Base-by-base conservation (phyloP, 1,140 invertebrate genomes). In the Chlorops oryzae region DNA sequence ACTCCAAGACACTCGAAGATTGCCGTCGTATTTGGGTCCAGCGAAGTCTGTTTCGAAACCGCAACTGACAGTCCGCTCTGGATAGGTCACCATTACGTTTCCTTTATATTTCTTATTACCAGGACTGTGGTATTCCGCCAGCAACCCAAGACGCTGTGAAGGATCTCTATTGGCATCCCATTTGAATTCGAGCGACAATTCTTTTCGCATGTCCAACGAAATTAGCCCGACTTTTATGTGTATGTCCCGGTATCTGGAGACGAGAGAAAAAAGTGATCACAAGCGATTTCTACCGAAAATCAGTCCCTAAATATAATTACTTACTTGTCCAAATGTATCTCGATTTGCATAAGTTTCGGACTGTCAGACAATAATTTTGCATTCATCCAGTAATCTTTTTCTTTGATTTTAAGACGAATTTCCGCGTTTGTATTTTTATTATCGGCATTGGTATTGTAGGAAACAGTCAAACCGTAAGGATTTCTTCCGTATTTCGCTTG, bases 151-250 rank as follows among this genome's bases (percentile, higher is more conserved):
- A 39, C 62, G 84, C 58, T 86, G 78, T 34, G 80, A 79, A 0
- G 86, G 86, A 75, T 90, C 85, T 9, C 88, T 76, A 70, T 88
- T 89, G 0, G 85, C 85, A 60, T 90, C 86, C 87, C 87, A 90
- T 57, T 87, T 87, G 1, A 90, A 59, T 50, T 85, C 84, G 0
- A 85, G 65, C 1, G 80, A 82, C 3, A 82, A 70, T 44, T 82
- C 80, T 59, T 86, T 85, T 15, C 77, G 76, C 17, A 72, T 61
- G 0, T 73, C 63, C 20, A 78, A 76, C 50, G 80, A 78, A 5
- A 80, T 72, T 1, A 79, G 76, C 23, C 77, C 79, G 42, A 82
- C 68, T 2, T 78, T 77, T 15, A 89, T 59, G 52, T 84, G 80
- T n/a, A 90, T 73, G 63, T 90, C 87, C 38, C 86, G 76, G 51